Evolutionary conservation across 2,888 invertebrate genomes (phyloP), one percentile per base, ranked within the genome.

Genomic region (Lasius fuliginosus): DNA sequence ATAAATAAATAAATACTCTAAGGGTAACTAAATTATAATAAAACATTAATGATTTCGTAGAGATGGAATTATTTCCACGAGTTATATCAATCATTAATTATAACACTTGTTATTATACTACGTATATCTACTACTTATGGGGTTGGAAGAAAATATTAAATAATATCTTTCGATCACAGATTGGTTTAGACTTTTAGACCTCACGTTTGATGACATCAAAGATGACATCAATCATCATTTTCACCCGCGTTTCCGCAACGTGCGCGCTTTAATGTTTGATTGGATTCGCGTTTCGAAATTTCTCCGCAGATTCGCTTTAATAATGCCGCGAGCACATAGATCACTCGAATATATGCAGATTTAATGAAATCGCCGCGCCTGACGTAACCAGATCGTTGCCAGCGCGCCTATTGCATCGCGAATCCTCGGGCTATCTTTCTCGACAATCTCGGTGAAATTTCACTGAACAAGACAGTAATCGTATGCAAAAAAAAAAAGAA

Each of bases 341-440:
- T 81, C 46, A 62, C 65, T 82, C 30, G 82, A n/a, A 33, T 49
- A 68, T 86, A 90, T 88, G 87, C 85, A 91, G 85, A 91, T 89
- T 86, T 76, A 83, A 88, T 87, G 87, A 81, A 91, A 88, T 88
- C 87, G 86, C 85, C 77, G 62, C 60, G 27, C 58, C 75, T 83
- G 84, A 88, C 85, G 91, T 86, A 90, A 90, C 85, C 89, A 90
- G 88, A 67, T 67, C 75, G 56, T 82, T 75, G 64, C 64, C 53
- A 58, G 74, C 68, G 71, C 65, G 73, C 58, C 36, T 58, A 53
- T 82, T 77, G 60, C 67, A 60, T 74, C 83, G 82, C 53, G 73
- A 65, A 77, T 67, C 75, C 71, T 56, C 40, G n/a, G 46, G 67
- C 83, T 87, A 91, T 91, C 88, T 84, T 85, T 82, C 83, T 85